Evolutionary conservation across 2,888 invertebrate genomes (phyloP).

Genomic region (Lochmaea crataegi): DNA sequence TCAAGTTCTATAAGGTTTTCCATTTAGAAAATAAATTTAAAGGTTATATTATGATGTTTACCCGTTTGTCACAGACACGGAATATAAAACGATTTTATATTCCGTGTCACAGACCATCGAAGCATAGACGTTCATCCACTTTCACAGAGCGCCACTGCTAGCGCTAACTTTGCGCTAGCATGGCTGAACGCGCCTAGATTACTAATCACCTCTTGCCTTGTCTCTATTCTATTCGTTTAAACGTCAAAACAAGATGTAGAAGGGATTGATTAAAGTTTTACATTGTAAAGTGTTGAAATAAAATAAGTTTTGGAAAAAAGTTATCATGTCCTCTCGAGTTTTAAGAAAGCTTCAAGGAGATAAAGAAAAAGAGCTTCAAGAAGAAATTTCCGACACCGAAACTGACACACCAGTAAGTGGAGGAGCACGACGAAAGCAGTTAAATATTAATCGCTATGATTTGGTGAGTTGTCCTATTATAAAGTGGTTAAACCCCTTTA

Average conservation of each 20-base stretch:
- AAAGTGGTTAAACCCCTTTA: not conserved
- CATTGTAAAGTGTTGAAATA: constrained; percentile 13
- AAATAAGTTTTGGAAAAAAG: constrained; percentile 4
- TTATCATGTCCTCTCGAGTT: constrained; percentile 74
- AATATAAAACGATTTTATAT: no score
- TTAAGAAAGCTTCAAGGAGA: constrained; percentile 74
- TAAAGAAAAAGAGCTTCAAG: constrained; percentile 68
- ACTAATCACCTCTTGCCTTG: no score
- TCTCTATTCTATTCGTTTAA: not conserved
- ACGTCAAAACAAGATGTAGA: constrained; percentile 24
- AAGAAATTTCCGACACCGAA: constrained; percentile 68
- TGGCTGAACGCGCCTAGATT: no score
- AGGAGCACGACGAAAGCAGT: constrained; percentile 69
- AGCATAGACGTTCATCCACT: no score
- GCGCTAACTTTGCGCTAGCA: no score
- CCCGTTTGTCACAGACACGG: no score
- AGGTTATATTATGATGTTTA: no score
- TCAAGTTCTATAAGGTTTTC: no score
- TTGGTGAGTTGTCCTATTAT: constrained; percentile 68
- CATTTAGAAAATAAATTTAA: no score
- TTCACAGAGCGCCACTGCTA: no score
- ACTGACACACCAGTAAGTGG: constrained; percentile 67
- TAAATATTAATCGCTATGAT: constrained; percentile 77
- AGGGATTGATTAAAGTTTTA: constrained; percentile 24
- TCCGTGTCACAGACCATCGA: no score